Base-by-base conservation (phyloP, 2,797 vertebrate genomes). In the Oreochromis grahami region DNA sequence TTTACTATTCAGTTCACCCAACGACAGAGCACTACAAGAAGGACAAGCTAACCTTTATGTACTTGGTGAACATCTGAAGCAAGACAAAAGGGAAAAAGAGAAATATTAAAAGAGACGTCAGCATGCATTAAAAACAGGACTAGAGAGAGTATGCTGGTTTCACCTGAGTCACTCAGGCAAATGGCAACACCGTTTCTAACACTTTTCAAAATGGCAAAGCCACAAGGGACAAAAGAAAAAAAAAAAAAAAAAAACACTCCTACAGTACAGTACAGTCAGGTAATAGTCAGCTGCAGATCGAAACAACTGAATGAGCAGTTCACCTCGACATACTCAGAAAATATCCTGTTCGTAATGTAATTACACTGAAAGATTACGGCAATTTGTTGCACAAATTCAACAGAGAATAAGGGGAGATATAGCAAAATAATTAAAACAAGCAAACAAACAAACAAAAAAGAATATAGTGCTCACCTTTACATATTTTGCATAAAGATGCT, bases 11-110 rank as follows among this genome's bases (percentile, higher is more conserved):
- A 86, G 78, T 77, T 86, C 87, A 93, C 41, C 86, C 77, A 76
- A 79, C 2, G 77, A 86, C 86, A 86, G 72, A 91, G 85, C 95
- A 96, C 87, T 97, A 96, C 0, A 95, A 91, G 83, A 90, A 91
- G 90, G 85, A 91, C 86, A 95, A 93, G 97, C 98, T 98, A 98
- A 99, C 98, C 98, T 99, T 99, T 96, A 99, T 97, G 97, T 99
- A 99, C 95, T 99, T 99, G 97, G 98, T 98, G 98, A 99, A 99
- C 97, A 99, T 99, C 98, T 99, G 98, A 99, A 96, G 98, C 97
- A 92, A 86, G 90, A 88, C 60, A 91, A 90, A 82, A 21, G 15
- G 50, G 34, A 86, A 89, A 86, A 74, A 84, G 70, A 87, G 80
- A 89, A 65, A 50, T 86, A 88, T 92, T 90, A 92, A 87, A 11